Evolutionary conservation across 1,140 invertebrate species (phyloP).

Genomic region (Drosophila subobscura): DNA sequence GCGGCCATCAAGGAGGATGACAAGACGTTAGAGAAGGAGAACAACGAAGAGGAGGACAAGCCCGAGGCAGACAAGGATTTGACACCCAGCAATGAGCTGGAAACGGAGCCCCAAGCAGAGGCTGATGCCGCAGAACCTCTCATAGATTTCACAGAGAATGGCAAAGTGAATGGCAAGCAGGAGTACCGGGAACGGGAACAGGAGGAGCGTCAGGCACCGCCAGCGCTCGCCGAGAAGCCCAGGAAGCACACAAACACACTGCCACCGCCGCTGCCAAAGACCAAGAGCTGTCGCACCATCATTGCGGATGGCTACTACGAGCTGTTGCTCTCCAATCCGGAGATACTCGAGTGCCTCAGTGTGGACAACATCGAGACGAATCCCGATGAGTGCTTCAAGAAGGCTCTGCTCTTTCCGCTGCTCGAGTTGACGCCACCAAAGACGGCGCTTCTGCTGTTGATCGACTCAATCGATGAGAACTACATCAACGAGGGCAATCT

Average conservation of each 20-base stretch:
- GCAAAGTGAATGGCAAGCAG: slow-evolving; percentile 27
- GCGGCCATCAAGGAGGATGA: slow-evolving; percentile 77
- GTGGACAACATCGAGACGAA: slow-evolving; percentile 89
- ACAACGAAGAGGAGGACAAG: slow-evolving; percentile 16
- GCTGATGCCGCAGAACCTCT: slow-evolving; percentile 39
- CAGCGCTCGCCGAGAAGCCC: slow-evolving; percentile 62
- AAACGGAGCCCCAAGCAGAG: slow-evolving; percentile 6
- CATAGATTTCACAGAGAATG: slow-evolving; percentile 53
- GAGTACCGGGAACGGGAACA: slow-evolving; percentile 12
- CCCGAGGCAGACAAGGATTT: slow-evolving; percentile 5
- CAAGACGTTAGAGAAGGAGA: slow-evolving; percentile 39
- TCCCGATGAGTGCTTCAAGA: slow-evolving; percentile 95
- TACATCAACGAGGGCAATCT: slow-evolving; percentile 83
- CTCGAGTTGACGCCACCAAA: slow-evolving; percentile 93
- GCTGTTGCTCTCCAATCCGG: slow-evolving; percentile 89
- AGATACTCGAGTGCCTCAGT: slow-evolving; percentile 86
- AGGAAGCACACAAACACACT: slow-evolving; percentile 59
- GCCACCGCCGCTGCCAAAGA: slow-evolving; percentile 86
- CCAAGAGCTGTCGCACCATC: slow-evolving; percentile 86
- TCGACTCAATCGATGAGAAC: slow-evolving; percentile 96
- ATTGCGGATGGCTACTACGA: slow-evolving; percentile 93
- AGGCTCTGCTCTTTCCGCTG: slow-evolving; percentile 93
- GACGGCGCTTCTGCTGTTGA: slow-evolving; percentile 92
- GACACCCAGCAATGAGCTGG: slow-evolving; percentile 21
- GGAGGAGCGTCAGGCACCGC: slow-evolving; percentile 28